Evolutionary conservation across 2,797 vertebrate genomes (phyloP), one percentile per base, ranked within the genome.

Genomic region (Sternotherus odoratus): DNA sequence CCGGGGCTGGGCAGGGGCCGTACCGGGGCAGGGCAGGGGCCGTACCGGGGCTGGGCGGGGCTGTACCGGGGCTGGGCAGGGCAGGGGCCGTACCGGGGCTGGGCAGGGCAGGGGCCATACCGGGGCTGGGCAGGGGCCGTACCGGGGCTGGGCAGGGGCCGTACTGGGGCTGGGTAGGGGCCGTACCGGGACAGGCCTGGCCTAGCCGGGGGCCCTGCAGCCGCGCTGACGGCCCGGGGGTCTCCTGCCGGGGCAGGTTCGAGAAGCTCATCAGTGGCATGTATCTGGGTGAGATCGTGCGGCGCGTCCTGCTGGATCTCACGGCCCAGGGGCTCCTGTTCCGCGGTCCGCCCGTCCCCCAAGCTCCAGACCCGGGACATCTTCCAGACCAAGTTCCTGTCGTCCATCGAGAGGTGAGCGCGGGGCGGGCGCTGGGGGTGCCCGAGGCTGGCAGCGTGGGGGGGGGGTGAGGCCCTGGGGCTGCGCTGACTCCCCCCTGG

Each of bases 191-290:
- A 6, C 8, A 33, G 13, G 30, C 30, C 28, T 15, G 30, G 6
- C 9, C 28, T 15, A 13, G 6, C 4, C 24, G 13, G 57, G 57
- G 28, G 7, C 7, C 50, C 50, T 50, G 50, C 26, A 3, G 33
- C 33, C 28, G 23, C 72, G 56, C 26, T 39, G n/a, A 23, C 53
- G 23, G 72, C 48, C 39, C 17, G 19, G 46, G 6, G 33, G n/a
- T 66, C n/a, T 4, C 3, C 11, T 17, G 85, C 66, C 8, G 1
- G 80, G 19, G 19, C 89, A 98, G 98, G 94, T 98, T 97, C 11
- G 98, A 98, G 96, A 98, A 98, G 95, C 97, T 98, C 91, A 98
- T 98, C 95, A 98, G 98, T 0, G 98, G 98, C 69, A 98, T 98
- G 98, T 98, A 98, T 87, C 93, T 98, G 85, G 98, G 98, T 0